Evolutionary conservation across 2,113 vertebrate species (phyloP).

Genomic region (Leptobrachium leishanense): DNA sequence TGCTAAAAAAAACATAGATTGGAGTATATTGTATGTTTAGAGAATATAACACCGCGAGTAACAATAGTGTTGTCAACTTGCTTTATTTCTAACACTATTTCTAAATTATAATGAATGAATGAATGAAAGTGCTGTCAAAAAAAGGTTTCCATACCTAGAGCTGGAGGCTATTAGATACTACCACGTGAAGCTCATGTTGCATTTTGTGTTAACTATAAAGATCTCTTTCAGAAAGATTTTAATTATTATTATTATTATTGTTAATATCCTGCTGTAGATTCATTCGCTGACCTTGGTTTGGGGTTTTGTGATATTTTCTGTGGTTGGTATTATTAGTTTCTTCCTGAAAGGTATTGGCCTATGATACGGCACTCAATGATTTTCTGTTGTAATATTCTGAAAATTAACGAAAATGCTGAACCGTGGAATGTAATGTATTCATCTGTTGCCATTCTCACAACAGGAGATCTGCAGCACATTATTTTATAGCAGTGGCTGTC

Average conservation of each 20-base stretch:
- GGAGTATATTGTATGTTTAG: too few species aligned
- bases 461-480: neutral
- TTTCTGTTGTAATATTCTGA: too few species aligned
- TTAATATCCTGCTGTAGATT: neutral
- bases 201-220: conserved; percentile 1
- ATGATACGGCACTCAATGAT: neutral
- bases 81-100: neutral
- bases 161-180: conserved; percentile 25
- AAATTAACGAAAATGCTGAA: neutral
- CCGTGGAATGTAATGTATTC: neutral
- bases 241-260: conserved; percentile 24
- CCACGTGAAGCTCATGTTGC: conserved; percentile 10
- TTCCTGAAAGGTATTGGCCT: conserved; percentile 9
- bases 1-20: too few species aligned
- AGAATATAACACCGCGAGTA: too few species aligned
- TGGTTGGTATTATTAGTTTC: conserved; percentile 32
- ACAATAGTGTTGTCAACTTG: neutral
- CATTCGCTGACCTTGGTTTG: conserved; percentile 26
- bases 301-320: conserved; percentile 26
- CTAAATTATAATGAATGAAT: neutral
- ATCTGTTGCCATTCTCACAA: neutral
- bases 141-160: neutral
- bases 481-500: conserved; percentile 1
- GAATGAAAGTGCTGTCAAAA: conserved; percentile 6
- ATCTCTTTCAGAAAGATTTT: conserved; percentile 7